Conservation (phyloP, 2,797 vertebrate genomes). For the Takifugu ocellatus region DNA sequence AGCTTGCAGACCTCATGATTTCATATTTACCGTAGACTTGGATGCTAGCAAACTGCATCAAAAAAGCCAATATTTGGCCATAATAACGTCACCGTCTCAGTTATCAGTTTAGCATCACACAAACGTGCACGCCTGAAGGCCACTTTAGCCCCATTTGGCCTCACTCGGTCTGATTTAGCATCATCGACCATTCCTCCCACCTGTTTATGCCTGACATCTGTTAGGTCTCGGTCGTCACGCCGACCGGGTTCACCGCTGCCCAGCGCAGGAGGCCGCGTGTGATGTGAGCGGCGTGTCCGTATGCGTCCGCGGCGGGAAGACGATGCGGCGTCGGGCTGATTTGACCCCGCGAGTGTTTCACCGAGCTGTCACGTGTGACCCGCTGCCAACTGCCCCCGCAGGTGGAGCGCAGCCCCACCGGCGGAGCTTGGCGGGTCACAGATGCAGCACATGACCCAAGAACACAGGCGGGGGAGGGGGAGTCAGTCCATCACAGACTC, state of each 20-base stretch:
- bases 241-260: neutral
- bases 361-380: conserved; percentile 5
- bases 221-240: neutral
- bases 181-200: conserved; percentile 13
- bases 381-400: conserved; percentile 38
- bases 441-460: conserved; percentile 53
- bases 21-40: too few species aligned
- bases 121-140: conserved; percentile 32
- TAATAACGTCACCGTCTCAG: conserved; percentile 16
- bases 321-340: neutral
- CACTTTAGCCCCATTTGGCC: conserved; percentile 51
- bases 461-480: conserved; percentile 25
- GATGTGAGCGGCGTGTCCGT: conserved; percentile 14
- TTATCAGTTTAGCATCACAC: conserved; percentile 28
- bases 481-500: conserved; percentile 60
- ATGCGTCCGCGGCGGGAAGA: conserved; percentile 5
- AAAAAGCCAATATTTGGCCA: too few species aligned
- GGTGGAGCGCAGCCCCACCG: conserved; percentile 45
- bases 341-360: conserved; percentile 13
- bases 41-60: too few species aligned
- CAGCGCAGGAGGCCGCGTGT: conserved; percentile 3
- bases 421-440: conserved; percentile 54
- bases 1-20: neutral
- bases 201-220: conserved; percentile 33
- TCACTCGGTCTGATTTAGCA: conserved; percentile 48